Base-by-base conservation (phyloP, 2,797 vertebrate species). In the Sebastes taczanowskii region DNA sequence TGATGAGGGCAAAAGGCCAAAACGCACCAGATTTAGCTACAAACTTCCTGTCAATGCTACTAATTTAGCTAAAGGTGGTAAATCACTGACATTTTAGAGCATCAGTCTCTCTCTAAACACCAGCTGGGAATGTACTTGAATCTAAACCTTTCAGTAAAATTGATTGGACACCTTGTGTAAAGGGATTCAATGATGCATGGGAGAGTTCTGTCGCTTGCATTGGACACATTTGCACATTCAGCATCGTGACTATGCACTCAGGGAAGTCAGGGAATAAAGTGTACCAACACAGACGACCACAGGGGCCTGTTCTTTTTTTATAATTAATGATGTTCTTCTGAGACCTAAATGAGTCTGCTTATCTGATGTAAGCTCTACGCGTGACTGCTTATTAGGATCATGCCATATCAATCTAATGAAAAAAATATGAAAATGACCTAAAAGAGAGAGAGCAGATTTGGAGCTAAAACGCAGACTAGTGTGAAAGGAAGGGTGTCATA, bases 261-360 rank as follows among this genome's bases (percentile, higher is more conserved):
- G 60, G 16, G 72, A 77, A 83, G 58, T 69, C 20, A 30, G 72
- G 55, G 79, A 85, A 69, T 72, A 79, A 49, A 77, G 63, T 69
- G 74, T 38, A 82, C 38, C 64, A 77, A 81, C 46, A 49, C 77
- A 71, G 81, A 83, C 76, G 73, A 75, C 78, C 42, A n/a, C 29
- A 73, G 78, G 72, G 73, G 55, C 64, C 70, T 53, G 56, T 74
- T 83, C 62, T 77, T 74, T 75, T 77, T 77, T 75, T 46, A 80
- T 84, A 88, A 93, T 86, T 82, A 89, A 91, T 84, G 71, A 83
- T 65, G 38, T 84, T 88, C 80, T 72, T 84, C 75, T 56, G 83
- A 90, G 73, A 78, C 53, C 66, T 82, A 86, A 91, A 88, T 81
- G 72, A 86, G 77, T 62, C 69, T 80, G 65, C 82, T 83, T 81